Evolutionary conservation across 2,797 vertebrate genomes (phyloP), one percentile per base, ranked within the genome.

Genomic region (Fundulus diaphanus): DNA sequence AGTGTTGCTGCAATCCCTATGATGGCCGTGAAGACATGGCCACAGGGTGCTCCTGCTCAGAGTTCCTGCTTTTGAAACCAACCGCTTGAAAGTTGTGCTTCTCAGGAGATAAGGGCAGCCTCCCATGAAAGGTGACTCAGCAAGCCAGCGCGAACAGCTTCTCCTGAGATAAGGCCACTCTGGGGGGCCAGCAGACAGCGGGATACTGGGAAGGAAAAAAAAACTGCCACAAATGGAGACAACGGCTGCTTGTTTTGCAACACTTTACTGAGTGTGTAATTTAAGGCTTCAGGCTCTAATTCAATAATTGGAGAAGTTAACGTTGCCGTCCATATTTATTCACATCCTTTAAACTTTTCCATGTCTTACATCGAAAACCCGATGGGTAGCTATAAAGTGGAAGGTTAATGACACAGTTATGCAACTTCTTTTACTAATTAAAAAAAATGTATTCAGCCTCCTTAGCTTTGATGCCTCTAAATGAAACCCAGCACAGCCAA

Each of bases 121-220:
- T 94, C 92, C 93, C 84, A 82, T 77, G 85, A 84, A 92, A 94
- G 90, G 93, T 96, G 94, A 96, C 94, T 96, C 94, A 95, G 95
- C 95, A 93, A 84, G 92, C 90, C 89, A 89, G 77, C 78, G 66
- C 83, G 86, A 73, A 70, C 85, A 78, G 82, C 90, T 78, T 88
- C 91, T 94, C 91, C 93, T 88, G 88, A 95, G 94, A 95, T 94
- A 94, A 92, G 84, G 57, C 82, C 42, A 7, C 80, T 72, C 81
- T 70, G 81, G 37, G 85, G 81, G 90, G 90, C 88, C 83, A 67
- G 80, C 66, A 75, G 72, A 78, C 82, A 70, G 80, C 5, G 92
- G 93, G 92, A 93, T 88, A 82, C 80, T 86, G 85, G 92, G 90
- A 91, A n/a, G n/a, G n/a, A n/a, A 72, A 68, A 33, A 59, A 51